Conservation (phyloP, 2,797 vertebrate genomes). For the Buceros bicornis region DNA sequence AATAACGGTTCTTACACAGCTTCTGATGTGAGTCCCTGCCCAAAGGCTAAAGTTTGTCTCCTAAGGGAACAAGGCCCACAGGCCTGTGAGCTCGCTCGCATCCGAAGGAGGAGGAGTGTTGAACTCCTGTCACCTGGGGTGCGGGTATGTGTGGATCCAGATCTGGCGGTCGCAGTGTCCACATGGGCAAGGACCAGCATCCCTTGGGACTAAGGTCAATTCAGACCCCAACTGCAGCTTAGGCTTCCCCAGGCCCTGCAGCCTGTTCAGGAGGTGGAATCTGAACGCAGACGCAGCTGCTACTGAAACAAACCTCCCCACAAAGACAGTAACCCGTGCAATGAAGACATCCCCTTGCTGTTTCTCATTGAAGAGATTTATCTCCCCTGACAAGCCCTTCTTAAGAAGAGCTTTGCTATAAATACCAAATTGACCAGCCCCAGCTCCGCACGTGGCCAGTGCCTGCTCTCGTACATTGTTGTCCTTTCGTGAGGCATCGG, state of each 20-base stretch:
- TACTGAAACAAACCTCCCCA: neutral
- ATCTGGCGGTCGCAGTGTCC: too few relatives aligned
- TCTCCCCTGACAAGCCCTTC: neutral
- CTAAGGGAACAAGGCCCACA: accelerated
- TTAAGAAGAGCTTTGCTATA: slow-evolving; percentile 22
- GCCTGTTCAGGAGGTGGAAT: neutral
- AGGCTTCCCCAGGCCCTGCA: neutral
- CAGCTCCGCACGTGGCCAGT: neutral
- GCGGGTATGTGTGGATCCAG: neutral
- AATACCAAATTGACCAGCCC: neutral
- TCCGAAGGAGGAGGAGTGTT: accelerated
- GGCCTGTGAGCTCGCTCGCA: accelerated
- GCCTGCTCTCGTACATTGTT: neutral
- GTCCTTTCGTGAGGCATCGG: neutral
- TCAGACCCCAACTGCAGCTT: accelerated
- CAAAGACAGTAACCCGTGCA: neutral
- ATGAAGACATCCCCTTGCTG: neutral
- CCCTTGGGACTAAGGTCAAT: accelerated
- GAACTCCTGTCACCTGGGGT: neutral
- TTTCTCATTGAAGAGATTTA: neutral
- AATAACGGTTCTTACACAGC: accelerated
- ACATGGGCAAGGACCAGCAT: accelerated
- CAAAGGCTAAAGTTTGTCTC: neutral
- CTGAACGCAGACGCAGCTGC: neutral
- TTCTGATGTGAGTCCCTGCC: neutral